Base-by-base conservation (phyloP, 2,888 invertebrate species). In the Mechanitis messenoides region DNA sequence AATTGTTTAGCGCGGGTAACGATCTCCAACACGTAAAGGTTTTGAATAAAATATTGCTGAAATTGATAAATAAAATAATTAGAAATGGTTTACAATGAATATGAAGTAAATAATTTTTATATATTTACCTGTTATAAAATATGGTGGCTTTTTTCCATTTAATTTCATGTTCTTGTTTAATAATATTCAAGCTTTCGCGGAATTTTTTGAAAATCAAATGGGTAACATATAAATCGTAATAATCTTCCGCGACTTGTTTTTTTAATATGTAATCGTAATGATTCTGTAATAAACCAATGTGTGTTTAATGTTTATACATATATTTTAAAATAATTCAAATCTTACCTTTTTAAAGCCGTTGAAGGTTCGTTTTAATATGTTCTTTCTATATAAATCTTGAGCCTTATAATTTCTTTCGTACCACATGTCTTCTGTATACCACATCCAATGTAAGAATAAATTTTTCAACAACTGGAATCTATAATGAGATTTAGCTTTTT, bases 181-280 rank as follows among this genome's bases (percentile, higher is more conserved):
- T 72, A 33, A 90, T 73, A 5, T 80, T 76, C 0, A 88, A 79
- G 31, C 86, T 86, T 54, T 81, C 77, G 2, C 83, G 78, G 86
- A 93, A 93, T 62, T 81, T 81, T 45, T 82, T 81, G 57, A 93
- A 91, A 56, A 84, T 84, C 53, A 84, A 72, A 57, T 92, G 91
- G 55, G 87, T 85, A n/a, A 93, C 72, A 68, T 91, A 92, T 61
- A 94, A 84, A 65, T 94, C 94, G 69, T 92, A 92, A 80, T 93
- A 93, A 78, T 95, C 95, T 60, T 92, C 91, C 3, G 95, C 95
- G 1, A 94, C 94, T 84, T 94, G 93, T 72, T 88, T 85, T 75
- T 93, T 92, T 67, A 92, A 83, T 47, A 86, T 79, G 61, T 81
- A 85, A 53, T 84, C 81, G 59, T 82, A 72, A 60, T 87, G 83